Base-by-base conservation (phyloP, 2,888 invertebrate genomes). In the Drosophila mimetica region DNA sequence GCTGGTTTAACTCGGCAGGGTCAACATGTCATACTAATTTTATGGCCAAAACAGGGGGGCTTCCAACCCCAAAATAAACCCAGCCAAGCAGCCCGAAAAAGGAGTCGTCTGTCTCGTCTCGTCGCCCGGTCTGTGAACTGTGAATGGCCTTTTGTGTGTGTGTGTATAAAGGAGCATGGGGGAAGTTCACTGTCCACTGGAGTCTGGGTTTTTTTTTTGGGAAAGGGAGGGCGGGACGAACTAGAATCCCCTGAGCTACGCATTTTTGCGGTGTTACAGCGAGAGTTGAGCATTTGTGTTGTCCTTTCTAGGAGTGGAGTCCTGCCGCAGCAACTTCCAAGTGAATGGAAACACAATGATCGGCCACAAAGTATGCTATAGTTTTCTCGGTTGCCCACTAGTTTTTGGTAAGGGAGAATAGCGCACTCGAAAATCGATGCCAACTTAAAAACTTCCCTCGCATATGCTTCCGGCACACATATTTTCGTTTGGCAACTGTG, bases 1-100 rank as follows among this genome's bases (percentile, higher is more conserved):
- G 39, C 47, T 34, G 73, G 41, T 47, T 53, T 67, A 47, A 22
- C 51, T 63, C 70, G 75, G 65, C 64, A 64, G 64, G 79, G 78
- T 81, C 84, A 84, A 84, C 84, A 84, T 84, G 79, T 78, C 84
- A 81, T 78, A 80, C 81, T 80, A 80, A 80, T 80, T 80, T 80
- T 74, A 76, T 72, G 76, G 74, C 30, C 55, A n/a, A n/a, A n/a
- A n/a, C n/a, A n/a, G n/a, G n/a, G n/a, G 6, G 25, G 9, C 11
- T 46, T 20, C 48, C 48, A 7, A 1, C 18, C 41, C 55, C 13
- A 37, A 57, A 25, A 30, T 11, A 46, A 22, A 32, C 11, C 32
- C 34, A 61, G 28, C 37, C 32, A 64, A 46, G 37, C 57, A 42
- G 20, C 14, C 37, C 30, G 11, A 30, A 30, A 42, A n/a, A 36